Conservation (phyloP, 2,888 invertebrate species). For the Tachina lurida region DNA sequence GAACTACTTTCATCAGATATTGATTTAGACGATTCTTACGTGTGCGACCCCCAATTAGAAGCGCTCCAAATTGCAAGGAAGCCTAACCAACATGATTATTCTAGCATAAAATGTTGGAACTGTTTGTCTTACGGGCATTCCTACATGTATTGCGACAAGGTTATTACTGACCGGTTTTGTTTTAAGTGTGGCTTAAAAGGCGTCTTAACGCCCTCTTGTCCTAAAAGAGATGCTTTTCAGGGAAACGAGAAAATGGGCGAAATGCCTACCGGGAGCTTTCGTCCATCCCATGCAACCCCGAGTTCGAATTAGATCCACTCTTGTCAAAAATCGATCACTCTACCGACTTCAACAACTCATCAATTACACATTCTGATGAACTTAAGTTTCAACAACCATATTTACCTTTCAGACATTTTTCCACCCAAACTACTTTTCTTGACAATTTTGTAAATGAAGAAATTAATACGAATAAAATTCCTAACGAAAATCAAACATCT, state of each 20-base stretch:
- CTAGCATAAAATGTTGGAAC: slow-evolving; percentile 2
- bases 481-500: no score
- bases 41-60: background rate
- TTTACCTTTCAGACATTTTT: background rate
- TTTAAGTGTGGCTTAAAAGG: slow-evolving; percentile 14
- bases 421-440: background rate
- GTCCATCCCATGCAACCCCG: background rate
- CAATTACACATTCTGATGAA: no score
- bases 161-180: background rate
- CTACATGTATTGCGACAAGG: background rate
- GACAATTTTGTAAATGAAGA: background rate
- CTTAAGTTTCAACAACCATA: background rate
- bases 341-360: no score
- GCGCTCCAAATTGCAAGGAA: background rate
- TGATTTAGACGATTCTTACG: background rate
- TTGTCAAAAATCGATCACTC: no score
- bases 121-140: background rate
- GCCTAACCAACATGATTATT: background rate
- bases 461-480: no score
- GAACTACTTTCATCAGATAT: background rate
- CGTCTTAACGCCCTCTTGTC: no score
- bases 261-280: background rate
- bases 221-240: background rate
- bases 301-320: background rate
- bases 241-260: slow-evolving; percentile 6